Evolutionary conservation across 2,888 invertebrate genomes (phyloP), one percentile per base, ranked within the genome.

Genomic region (Nymphalis polychloros): DNA sequence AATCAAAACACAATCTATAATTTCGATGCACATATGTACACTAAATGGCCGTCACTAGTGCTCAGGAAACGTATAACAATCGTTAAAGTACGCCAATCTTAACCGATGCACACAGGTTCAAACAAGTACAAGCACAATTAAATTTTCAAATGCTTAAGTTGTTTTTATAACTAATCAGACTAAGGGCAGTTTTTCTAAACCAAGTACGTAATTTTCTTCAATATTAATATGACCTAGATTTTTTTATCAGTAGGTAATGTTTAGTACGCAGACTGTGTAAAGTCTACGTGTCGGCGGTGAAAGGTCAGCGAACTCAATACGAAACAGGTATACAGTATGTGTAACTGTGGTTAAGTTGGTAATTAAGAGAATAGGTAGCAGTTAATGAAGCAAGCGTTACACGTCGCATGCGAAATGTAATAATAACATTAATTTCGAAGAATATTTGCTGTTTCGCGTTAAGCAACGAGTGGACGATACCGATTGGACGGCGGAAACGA

Each of bases 291-390:
- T 35, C n/a, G 19, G 41, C 41, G 35, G 10, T 53, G 53, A 53
- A n/a, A 41, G 57, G 57, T 57, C 57, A 41, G 57, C 19, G 57
- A n/a, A 19, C 57, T 57, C 41, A 8, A 41, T 41, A 57, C 57
- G 57, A 57, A 57, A 35, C 35, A 41, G 41, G 35, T 49, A 31
- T 20, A 7, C n/a, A 23, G 41, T 50, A 8, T 27, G 50, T 59
- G 23, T 35, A 31, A 27, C 35, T 23, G 64, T 20, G n/a, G 48
- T 64, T 48, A 49, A 20, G 55, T 57, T 7, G 16, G 55, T 57
- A 48, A 64, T 64, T 64, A 59, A 59, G 59, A 41, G 59, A 59
- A 63, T 63, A 23, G 20, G 59, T 53, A 57, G 55, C 31, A 49
- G 59, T 59, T 64, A 64, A 59, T 19, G 46, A 65, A 52, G 57